Conservation (phyloP, 2,888 invertebrate species). For the Hartigia nigra region DNA sequence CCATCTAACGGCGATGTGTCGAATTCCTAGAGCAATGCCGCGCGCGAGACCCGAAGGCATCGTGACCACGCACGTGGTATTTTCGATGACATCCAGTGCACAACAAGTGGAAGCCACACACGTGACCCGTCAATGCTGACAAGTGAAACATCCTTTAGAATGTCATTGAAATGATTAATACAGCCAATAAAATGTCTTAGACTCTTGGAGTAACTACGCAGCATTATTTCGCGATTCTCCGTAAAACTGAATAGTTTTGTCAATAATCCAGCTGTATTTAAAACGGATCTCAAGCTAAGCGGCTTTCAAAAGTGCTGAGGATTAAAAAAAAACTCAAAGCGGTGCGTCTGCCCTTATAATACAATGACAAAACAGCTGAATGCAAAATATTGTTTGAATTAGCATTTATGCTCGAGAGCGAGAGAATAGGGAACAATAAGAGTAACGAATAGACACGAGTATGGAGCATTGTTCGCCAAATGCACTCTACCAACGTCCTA, state of each 20-base stretch:
- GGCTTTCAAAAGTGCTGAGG: background rate
- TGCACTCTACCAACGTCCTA: background rate
- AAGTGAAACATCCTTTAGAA: background rate
- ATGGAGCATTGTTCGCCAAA: background rate
- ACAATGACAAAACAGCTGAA: background rate
- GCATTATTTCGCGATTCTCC: too few species aligned
- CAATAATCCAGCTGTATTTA: background rate
- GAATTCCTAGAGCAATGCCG: slow-evolving; percentile 26
- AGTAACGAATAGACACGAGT: background rate
- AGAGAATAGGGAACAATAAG: background rate
- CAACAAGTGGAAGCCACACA: slow-evolving; percentile 12
- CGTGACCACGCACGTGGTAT: slow-evolving; percentile 23
- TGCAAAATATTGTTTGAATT: background rate
- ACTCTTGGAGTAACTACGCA: background rate
- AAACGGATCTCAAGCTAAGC: background rate
- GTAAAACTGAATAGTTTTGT: background rate
- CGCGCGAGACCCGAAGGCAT: too few species aligned
- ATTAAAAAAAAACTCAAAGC: background rate
- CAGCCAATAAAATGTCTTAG: background rate
- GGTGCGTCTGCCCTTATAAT: background rate
- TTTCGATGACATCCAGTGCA: slow-evolving; percentile 23
- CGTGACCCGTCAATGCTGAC: background rate
- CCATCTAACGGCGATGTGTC: slow-evolving; percentile 35
- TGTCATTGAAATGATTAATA: background rate
- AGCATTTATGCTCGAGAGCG: background rate